Evolutionary conservation across 2,797 vertebrate species (phyloP).

Genomic region (Zenarchopterus dispar): DNA sequence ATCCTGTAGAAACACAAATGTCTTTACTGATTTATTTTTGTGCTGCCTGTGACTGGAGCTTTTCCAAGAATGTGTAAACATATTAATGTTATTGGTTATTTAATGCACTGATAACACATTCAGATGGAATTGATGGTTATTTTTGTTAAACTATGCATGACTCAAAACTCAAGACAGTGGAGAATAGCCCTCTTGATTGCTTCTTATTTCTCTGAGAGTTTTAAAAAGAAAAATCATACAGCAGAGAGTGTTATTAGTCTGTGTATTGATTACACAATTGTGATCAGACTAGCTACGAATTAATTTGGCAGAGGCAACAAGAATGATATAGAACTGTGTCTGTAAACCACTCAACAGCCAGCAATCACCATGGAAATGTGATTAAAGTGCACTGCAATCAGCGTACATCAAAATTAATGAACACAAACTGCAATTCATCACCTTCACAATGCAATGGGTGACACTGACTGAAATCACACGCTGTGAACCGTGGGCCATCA

Average conservation of each 20-base stretch:
- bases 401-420: slow-evolving; percentile 44
- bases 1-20: background rate
- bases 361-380: slow-evolving; percentile 17
- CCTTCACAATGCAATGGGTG: slow-evolving; percentile 7
- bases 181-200: too few species aligned
- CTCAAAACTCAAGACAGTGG: too few species aligned
- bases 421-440: slow-evolving; percentile 48
- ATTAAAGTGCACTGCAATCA: slow-evolving; percentile 23
- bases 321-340: background rate
- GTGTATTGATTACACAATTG: background rate
- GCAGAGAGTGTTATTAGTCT: background rate
- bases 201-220: too few species aligned
- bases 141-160: too few species aligned
- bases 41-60: background rate
- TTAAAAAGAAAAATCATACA: too few species aligned
- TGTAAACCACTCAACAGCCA: slow-evolving; percentile 10
- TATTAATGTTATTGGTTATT: background rate
- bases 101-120: background rate
- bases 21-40: background rate
- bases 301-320: background rate
- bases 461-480: slow-evolving; percentile 18
- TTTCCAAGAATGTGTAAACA: background rate
- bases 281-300: background rate
- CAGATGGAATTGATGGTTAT: background rate
- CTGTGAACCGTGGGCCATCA: slow-evolving; percentile 24